Conservation (phyloP, 1,140 invertebrate genomes). For the Trichogramma pretiosum region DNA sequence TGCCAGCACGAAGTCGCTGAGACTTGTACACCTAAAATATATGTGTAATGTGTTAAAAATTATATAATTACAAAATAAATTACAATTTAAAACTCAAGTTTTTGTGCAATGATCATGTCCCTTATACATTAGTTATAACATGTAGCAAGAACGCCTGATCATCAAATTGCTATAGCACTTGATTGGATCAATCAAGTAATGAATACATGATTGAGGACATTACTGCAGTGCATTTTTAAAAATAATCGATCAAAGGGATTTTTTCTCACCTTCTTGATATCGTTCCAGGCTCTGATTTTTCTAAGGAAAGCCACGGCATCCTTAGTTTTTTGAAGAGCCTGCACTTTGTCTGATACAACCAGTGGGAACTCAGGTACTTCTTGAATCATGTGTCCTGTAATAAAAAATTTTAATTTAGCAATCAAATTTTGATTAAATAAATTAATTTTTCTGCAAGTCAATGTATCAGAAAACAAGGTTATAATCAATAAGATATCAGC, state of each 20-base stretch:
- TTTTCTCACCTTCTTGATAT: conserved; percentile 86
- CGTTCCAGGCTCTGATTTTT: conserved; percentile 89
- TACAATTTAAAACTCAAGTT: conserved; percentile 1
- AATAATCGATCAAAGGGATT: background rate
- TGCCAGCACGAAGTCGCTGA: conserved; percentile 92
- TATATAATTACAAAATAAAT: background rate
- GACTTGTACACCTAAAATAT: conserved; percentile 82
- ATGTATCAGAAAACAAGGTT: conserved; percentile 11
- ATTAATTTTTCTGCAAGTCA: too few relatives aligned
- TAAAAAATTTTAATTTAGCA: conserved; percentile 15
- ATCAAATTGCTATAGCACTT: conserved; percentile 36
- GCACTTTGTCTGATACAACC: conserved; percentile 92
- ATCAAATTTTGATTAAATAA: background rate
- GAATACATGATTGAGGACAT: conserved; percentile 34
- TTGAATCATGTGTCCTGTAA: conserved; percentile 85
- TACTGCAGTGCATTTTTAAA: conserved; percentile 23
- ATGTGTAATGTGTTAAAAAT: background rate
- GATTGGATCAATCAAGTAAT: conserved; percentile 27
- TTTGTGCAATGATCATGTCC: conserved; percentile 34
- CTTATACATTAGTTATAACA: conserved; percentile 10
- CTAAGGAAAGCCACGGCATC: conserved; percentile 90
- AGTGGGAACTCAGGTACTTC: conserved; percentile 92
- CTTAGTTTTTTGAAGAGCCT: conserved; percentile 95
- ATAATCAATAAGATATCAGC: conserved; percentile 34
- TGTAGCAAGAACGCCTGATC: conserved; percentile 32